Evolutionary conservation across 1,140 invertebrate species (phyloP), one percentile per base, ranked within the genome.

Genomic region (Teleogryllus occipitalis): DNA sequence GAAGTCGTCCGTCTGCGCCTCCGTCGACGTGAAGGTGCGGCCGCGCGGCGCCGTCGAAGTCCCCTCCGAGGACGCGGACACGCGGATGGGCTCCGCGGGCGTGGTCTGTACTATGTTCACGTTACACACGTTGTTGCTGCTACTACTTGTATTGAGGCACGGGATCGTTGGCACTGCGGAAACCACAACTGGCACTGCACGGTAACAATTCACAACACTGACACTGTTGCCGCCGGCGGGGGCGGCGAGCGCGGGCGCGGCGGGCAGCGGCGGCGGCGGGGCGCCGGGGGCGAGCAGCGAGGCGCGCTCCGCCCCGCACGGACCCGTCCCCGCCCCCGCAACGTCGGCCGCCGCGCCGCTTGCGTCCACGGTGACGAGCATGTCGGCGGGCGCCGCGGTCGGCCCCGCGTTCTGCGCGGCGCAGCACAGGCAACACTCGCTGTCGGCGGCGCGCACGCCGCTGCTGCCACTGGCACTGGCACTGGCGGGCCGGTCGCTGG

Each of bases 1-100:
- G 7, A 82, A 77, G 77, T 85, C 84, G 78, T 86, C 85, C 39
- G 85, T 86, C 79, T 86, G 85, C 7, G 85, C 84, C 79, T 86
- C 85, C 6, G 85, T 85, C 14, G 84, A 85, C 76, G 83, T 84
- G 81, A 85, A 83, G 10, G 83, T 84, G 75, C 83, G 78, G 22
- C 78, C 75, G 76, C 80, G 65, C 74, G 78, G 76, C 75, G 76
- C 78, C 49, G 79, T 72, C 22, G 78, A n/a, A 46, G 27, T 14
- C 8, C 7, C 47, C n/a, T n/a, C 80, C 22, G 76, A 10, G 46
- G 46, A 21, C 80, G 47, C 75, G 21, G 78, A 49, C 76, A 77
- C 76, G 27, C 39, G 75, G 21, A 12, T 46, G 21, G 47, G 48
- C 39, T 54, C 75, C 7, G 75, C 22, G 15, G 46, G 46, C 8